A percentile compares a stretch with the other conserved stretches of the same genome.
These are phyloP conservation scores for Drosophila sturtevanti DNA, from an alignment of 1,140 invertebrate genomes.

Conservation along the genomic window DNA sequence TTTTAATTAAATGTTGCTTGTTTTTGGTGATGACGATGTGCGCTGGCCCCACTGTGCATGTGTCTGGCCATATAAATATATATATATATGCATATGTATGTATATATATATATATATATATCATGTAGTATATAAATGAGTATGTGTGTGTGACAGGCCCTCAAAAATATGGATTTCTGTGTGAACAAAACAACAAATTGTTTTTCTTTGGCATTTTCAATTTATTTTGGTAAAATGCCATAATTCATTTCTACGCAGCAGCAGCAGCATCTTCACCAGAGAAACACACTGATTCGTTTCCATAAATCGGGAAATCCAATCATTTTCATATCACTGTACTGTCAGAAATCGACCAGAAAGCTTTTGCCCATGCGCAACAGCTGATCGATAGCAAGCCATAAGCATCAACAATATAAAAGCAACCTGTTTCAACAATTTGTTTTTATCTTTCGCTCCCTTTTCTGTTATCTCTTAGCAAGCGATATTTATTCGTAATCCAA, in stretches of 20 bases:
- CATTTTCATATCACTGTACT: not conserved
- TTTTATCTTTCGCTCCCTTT: conserved; percentile 2
- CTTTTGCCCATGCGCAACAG: conserved; percentile 45
- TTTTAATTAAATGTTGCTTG: conserved; percentile 2
- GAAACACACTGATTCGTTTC: not conserved
- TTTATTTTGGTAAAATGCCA: conserved; percentile 74
- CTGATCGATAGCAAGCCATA: conserved; percentile 14
- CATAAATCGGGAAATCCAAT: not conserved
- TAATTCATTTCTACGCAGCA: conserved; percentile 68
- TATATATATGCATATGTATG: not conserved
- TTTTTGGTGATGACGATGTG: conserved; percentile 27
- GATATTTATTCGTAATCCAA: conserved; percentile 2
- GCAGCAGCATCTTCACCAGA: conserved; percentile 51
- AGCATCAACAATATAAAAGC: not conserved
- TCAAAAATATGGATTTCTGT: conserved; percentile 47
- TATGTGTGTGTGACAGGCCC: conserved; percentile 39
- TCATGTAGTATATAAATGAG: no score
- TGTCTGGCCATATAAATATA: conserved; percentile 1
- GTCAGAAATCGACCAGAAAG: not conserved
- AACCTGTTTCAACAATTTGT: conserved; percentile 35
- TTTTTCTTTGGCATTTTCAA: conserved; percentile 46
- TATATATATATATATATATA: not conserved
- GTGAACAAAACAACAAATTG: conserved; percentile 30
- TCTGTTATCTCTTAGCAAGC: not conserved
- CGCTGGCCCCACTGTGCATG: conserved; percentile 2